Evolutionary conservation across 2,797 vertebrate species (phyloP).

Genomic region (Cetoscarus ocellatus): DNA sequence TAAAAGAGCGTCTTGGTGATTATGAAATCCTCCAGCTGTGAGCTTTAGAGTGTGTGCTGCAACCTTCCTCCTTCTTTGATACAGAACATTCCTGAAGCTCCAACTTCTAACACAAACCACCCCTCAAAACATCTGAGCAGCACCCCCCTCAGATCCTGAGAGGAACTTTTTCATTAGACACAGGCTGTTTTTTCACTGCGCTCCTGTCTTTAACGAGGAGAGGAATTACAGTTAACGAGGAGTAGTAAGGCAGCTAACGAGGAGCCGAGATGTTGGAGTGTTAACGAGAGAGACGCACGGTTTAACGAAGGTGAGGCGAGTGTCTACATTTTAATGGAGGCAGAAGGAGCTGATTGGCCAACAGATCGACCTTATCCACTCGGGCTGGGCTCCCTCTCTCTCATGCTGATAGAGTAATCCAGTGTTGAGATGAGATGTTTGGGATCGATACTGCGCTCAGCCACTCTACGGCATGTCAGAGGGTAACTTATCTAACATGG

Average conservation of each 20-base stretch:
- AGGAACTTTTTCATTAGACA: conserved; percentile 29
- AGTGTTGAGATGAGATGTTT: conserved; percentile 52
- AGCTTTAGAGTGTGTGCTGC: not conserved
- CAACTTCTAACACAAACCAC: conserved; percentile 3
- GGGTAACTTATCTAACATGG: conserved; percentile 51
- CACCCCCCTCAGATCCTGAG: conserved; percentile 5
- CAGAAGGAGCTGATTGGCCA: conserved; percentile 27
- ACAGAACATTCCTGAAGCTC: conserved; percentile 5
- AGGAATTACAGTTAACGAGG: conserved; percentile 50
- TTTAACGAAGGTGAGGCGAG: conserved; percentile 31
- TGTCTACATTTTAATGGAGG: conserved; percentile 13
- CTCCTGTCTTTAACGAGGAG: conserved; percentile 38
- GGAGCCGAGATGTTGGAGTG: conserved; percentile 11
- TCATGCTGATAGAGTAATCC: conserved; percentile 47
- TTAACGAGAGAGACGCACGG: conserved; percentile 35
- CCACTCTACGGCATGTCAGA: conserved; percentile 45
- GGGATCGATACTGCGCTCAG: conserved; percentile 55
- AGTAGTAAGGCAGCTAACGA: conserved; percentile 34
- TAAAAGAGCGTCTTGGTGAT: not conserved
- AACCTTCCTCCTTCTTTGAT: conserved; percentile 1
- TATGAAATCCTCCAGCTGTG: not conserved
- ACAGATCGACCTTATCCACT: conserved; percentile 1
- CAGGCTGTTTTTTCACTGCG: conserved; percentile 19
- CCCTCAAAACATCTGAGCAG: too few species aligned
- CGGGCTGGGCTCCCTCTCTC: not conserved